These are phyloP conservation scores for Scaptodrosophila latifasciaeformis DNA, from an alignment of 2,888 invertebrate genomes.

Conservation along the genomic window DNA sequence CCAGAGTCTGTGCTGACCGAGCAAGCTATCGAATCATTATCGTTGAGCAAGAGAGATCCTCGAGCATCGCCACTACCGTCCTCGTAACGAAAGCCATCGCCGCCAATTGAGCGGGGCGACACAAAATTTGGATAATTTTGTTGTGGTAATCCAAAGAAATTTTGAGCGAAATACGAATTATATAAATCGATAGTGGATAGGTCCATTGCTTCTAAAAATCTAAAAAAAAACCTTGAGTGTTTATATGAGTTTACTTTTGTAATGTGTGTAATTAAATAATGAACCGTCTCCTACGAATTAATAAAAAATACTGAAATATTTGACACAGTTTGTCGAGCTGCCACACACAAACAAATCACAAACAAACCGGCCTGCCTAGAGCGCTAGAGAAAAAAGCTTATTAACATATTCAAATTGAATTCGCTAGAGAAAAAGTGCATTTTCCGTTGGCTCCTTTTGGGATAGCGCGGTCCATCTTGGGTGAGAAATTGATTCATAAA, in stretches of 20 bases:
- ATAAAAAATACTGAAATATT: slow-evolving; percentile 46
- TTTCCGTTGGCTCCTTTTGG: too few species aligned
- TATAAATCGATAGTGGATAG: slow-evolving; percentile 35
- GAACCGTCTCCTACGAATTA: slow-evolving; percentile 49
- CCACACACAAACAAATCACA: too few species aligned
- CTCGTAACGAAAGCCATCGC: slow-evolving; percentile 35
- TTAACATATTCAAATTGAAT: too few species aligned
- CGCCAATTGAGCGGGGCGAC: neutral
- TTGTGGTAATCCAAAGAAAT: slow-evolving; percentile 36
- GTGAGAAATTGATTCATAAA: slow-evolving; percentile 55
- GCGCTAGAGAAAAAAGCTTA: neutral
- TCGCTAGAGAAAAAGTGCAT: too few species aligned
- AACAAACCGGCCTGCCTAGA: too few species aligned
- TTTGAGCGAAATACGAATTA: slow-evolving; percentile 43
- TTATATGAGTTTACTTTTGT: slow-evolving; percentile 20
- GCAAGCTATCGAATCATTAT: neutral
- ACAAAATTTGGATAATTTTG: neutral
- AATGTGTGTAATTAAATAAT: slow-evolving; percentile 23
- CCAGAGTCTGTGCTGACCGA: too few species aligned
- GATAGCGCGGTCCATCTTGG: too few species aligned
- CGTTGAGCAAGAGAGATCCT: slow-evolving; percentile 27
- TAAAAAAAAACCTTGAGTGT: slow-evolving; percentile 21
- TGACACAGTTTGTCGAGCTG: too few species aligned
- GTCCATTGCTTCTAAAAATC: slow-evolving; percentile 43
- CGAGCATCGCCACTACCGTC: slow-evolving; percentile 52